Evolutionary conservation across 2,113 vertebrate genomes (phyloP), one percentile per base, ranked within the genome.

Genomic region (Bubo scandiacus): DNA sequence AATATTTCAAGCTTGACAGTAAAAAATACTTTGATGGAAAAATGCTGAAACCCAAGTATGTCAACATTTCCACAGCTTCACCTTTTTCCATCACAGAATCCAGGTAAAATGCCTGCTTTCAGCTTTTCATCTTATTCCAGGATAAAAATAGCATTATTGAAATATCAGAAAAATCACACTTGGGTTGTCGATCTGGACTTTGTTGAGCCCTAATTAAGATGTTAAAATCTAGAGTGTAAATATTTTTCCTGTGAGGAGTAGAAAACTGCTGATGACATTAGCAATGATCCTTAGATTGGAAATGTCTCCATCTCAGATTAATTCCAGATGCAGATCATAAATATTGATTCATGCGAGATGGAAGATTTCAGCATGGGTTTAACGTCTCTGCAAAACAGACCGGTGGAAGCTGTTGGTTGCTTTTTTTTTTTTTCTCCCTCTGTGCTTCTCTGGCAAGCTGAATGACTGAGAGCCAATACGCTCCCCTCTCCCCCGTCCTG

Each of bases 311-410:
- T 94, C 77, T 85, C 65, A 92, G 81, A 85, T 92, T 88, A 93
- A 94, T 93, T 95, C 80, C 87, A 95, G 75, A 94, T 86, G 85
- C 77, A 93, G 89, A 85, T 94, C 58, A 96, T 95, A 93, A 90
- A 96, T 95, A 93, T 47, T 94, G 92, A 93, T 95, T 94, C 70
- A 62, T 80, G 38, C 32, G 66, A 94, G 90, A 61, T 81, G 81
- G 90, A 88, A 92, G 75, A 72, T 82, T 84, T 88, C 93, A 78
- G 38, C 52, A 11, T 22, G 59, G 19, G n/a, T 85, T 91, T 90
- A 52, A 34, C 4, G 7, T 58, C 42, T n/a, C 55, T 70, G 55
- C 61, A 73, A 26, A 73, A 82, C n/a, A 88, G 66, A 42, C 20
- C 1, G 6, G n/a, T 90, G 83, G 65, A 75, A 94, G 72, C 47